These are phyloP conservation scores for Brachionichthys hirsutus DNA, from an alignment of 2,113 vertebrate genomes.

Conservation along the genomic window DNA sequence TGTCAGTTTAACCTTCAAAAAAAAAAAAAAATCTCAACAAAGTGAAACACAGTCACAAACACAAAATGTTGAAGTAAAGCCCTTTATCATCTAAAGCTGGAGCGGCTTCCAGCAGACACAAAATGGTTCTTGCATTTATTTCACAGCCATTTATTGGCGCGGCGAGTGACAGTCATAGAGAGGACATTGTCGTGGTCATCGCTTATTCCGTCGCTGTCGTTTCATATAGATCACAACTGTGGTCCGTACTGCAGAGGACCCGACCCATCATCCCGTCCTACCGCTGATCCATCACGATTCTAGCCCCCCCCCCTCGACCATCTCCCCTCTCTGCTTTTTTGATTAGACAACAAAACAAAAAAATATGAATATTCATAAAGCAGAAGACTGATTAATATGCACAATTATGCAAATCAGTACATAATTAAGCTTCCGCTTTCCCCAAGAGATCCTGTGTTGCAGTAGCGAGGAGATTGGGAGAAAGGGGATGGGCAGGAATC, in stretches of 20 bases:
- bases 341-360: constrained; percentile 93
- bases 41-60: neutral
- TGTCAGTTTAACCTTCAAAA: too few species aligned
- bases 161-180: constrained; percentile 60
- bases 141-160: constrained; percentile 60
- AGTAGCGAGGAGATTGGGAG: constrained; percentile 57
- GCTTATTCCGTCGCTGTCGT: constrained; percentile 61
- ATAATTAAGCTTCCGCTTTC: constrained; percentile 86
- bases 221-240: constrained; percentile 74
- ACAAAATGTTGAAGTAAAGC: constrained; percentile 9
- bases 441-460: constrained; percentile 74
- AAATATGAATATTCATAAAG: constrained; percentile 93
- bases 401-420: constrained; percentile 91
- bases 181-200: constrained; percentile 63
- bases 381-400: constrained; percentile 88
- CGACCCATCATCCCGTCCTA: constrained; percentile 75
- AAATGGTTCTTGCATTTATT: constrained; percentile 31
- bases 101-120: constrained; percentile 10
- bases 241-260: constrained; percentile 67
- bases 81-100: constrained; percentile 10
- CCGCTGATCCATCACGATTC: constrained; percentile 76
- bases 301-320: constrained; percentile 34
- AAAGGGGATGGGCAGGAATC: constrained; percentile 67
- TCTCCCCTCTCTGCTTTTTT: constrained; percentile 72
- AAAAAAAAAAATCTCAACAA: neutral